Conservation (phyloP, 1,140 invertebrate species). For the Lepidurus couesii region DNA sequence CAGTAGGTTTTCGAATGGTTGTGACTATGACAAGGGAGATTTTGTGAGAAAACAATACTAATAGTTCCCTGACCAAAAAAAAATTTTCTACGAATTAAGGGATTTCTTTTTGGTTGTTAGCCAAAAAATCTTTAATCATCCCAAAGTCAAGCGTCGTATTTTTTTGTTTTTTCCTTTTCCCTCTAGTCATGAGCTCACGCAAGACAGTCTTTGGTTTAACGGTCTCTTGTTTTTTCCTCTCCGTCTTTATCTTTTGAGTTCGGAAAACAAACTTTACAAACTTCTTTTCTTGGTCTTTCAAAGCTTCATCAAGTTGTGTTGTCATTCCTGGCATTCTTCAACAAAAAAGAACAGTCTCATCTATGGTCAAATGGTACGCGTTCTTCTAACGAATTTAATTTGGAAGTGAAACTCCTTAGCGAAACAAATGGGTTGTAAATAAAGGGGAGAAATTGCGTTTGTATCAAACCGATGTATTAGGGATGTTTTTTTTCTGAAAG, state of each 20-base stretch:
- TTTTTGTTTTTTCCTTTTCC: background rate
- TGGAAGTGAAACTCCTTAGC: background rate
- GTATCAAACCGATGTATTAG: constrained; percentile 9
- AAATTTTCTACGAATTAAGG: background rate
- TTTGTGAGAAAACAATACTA: background rate
- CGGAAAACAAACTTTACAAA: background rate
- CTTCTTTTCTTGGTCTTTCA: background rate
- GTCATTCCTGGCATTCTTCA: background rate
- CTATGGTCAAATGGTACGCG: constrained; percentile 3
- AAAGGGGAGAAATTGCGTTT: background rate
- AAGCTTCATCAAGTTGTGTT: background rate
- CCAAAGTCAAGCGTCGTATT: background rate
- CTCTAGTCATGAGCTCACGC: background rate
- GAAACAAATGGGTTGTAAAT: background rate
- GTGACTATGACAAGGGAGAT: background rate
- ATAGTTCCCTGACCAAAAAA: background rate
- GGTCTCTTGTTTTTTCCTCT: background rate
- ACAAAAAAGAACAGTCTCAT: background rate
- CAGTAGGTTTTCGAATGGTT: background rate
- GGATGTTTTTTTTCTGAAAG: background rate
- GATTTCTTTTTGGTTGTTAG: background rate
- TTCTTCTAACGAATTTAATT: background rate
- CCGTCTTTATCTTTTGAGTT: background rate
- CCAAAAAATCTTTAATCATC: background rate
- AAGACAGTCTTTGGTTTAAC: background rate